Evolutionary conservation across 37 sponge, comb jelly and placozoan genomes (phyloP).

Genomic region (Oopsacas minuta): DNA sequence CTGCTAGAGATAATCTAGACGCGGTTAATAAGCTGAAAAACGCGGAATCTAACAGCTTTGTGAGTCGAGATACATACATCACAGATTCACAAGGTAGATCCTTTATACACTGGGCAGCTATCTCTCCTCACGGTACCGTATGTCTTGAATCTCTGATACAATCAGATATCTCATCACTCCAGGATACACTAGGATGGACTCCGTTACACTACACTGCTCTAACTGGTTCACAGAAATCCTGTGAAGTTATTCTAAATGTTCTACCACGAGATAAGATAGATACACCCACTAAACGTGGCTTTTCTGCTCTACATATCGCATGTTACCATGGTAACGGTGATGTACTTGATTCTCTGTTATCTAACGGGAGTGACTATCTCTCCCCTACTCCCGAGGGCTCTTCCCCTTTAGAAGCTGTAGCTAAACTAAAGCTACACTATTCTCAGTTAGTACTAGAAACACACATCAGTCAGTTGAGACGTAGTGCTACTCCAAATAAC

Average conservation of each 20-base stretch:
- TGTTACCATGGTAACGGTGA: constrained; percentile 11
- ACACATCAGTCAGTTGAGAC: not conserved
- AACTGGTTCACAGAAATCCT: constrained; percentile 4
- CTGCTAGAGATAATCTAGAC: not conserved
- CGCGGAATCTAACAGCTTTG: not conserved
- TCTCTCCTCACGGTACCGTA: not conserved
- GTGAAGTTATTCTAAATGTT: not conserved
- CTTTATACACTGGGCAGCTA: not conserved
- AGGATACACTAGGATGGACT: not conserved
- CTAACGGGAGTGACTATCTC: not conserved
- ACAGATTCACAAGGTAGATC: not conserved
- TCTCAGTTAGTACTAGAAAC: not conserved
- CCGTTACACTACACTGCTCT: not conserved
- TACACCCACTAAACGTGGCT: not conserved
- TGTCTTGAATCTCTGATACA: not conserved
- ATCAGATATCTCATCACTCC: not conserved
- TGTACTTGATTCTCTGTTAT: not conserved
- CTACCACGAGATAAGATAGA: not conserved
- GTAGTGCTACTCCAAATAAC: not conserved
- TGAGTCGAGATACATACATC: not conserved
- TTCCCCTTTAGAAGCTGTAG: not conserved
- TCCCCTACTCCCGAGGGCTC: not conserved
- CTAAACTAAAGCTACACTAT: not conserved
- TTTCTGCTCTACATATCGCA: constrained; percentile 2
- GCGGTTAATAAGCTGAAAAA: not conserved